Base-by-base conservation (phyloP, 2,888 invertebrate species). In the Cryptocephalus moraei region DNA sequence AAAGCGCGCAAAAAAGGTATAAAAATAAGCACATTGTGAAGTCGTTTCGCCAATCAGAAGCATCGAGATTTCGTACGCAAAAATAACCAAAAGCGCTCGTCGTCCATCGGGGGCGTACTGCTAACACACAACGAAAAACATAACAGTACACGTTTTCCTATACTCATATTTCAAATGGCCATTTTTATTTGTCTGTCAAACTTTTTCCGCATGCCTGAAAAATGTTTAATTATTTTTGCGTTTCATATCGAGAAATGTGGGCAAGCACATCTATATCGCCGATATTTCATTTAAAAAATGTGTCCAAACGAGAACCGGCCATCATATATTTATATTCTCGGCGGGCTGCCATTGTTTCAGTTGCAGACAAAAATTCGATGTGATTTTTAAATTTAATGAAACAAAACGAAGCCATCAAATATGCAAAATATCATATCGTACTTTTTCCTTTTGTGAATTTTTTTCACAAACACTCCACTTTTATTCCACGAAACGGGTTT, bases 131-230 rank as follows among this genome's bases (percentile, higher is more conserved):
- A 55, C 56, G 56, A 49, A 51, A 51, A 56, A 56, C 51, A 56
- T 47, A 52, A 56, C 58, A 51, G 51, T 49, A 46, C 56, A 58
- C 56, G 53, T 56, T 59, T 57, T 55, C 56, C 56, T 57, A 66
- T 66, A 67, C 68, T 69, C 71, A 70, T 71, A 71, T 70, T 69
- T 70, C 70, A 70, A 71, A 70, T 66, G 67, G 66, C 68, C 68
- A 70, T 71, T 70, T 71, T 70, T 71, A 71, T 71, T 70, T 70
- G 70, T 70, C 70, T 70, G 71, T 70, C 71, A 70, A 70, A 71
- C 68, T 70, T 70, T 70, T 69, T 69, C 69, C 69, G 69, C 70
- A 68, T 70, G 68, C 68, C 70, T 70, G 70, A 71, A 70, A 71
- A 71, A 71, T 71, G 71, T 71, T 70, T 70, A 70, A 71, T 70